A percentile compares a stretch with the other conserved stretches of the same genome.
Evolutionary conservation across 2,888 invertebrate genomes (phyloP).

Genomic region (Amaurobius ferox): DNA sequence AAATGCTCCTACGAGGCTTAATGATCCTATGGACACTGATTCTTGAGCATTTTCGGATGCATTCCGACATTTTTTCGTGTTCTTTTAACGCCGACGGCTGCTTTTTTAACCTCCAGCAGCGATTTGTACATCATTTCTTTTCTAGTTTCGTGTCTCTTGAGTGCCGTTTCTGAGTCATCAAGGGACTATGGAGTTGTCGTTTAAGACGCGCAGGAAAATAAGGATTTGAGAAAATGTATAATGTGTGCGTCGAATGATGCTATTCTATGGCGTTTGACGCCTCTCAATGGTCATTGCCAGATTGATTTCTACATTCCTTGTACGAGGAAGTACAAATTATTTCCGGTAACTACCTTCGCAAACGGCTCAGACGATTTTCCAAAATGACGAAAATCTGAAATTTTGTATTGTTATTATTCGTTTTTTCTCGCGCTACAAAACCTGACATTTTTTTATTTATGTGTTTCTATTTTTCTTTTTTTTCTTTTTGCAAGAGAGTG

Average conservation of each 20-base stretch:
- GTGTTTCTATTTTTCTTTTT: no score
- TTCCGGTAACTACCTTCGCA: slow-evolving; percentile 54
- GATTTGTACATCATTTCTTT: slow-evolving; percentile 41
- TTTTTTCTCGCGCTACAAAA: slow-evolving; percentile 5
- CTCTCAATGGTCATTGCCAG: slow-evolving; percentile 48
- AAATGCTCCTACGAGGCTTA: slow-evolving; percentile 36
- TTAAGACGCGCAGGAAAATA: slow-evolving; percentile 58
- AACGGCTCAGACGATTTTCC: not conserved
- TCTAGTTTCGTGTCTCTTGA: not conserved
- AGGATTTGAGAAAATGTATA: slow-evolving; percentile 45
- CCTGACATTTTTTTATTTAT: no score
- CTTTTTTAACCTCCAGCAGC: slow-evolving; percentile 12
- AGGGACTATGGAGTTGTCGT: slow-evolving; percentile 29
- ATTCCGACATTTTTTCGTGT: slow-evolving; percentile 10
- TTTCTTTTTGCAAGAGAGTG: not conserved
- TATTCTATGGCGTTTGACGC: slow-evolving; percentile 56
- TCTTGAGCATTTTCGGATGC: slow-evolving; percentile 18
- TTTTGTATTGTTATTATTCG: slow-evolving; percentile 54
- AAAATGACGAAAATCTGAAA: not conserved
- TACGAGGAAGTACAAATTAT: slow-evolving; percentile 60
- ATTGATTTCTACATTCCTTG: slow-evolving; percentile 18
- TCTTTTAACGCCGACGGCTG: not conserved
- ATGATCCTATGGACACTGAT: slow-evolving; percentile 68
- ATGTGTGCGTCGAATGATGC: slow-evolving; percentile 54
- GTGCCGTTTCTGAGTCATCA: slow-evolving; percentile 50